Percentiles rank a stretch among this genome's conserved stretches.
These are phyloP conservation scores for Cerastis leucographa DNA, from an alignment of 2,888 invertebrate species.

Conservation along the genomic window DNA sequence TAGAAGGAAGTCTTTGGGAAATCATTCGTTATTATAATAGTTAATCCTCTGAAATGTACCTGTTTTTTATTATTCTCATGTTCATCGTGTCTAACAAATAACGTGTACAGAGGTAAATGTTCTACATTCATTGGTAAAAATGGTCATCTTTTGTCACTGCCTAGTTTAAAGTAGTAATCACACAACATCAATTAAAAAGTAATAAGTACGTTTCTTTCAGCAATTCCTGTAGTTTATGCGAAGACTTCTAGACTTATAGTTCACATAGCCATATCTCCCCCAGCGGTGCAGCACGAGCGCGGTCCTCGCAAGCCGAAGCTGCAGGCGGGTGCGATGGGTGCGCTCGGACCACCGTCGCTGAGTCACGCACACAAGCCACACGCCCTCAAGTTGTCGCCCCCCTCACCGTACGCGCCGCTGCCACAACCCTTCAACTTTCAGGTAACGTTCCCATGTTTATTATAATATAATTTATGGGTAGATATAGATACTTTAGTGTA, in stretches of 20 bases:
- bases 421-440: slow-evolving; percentile 86
- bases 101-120: no score
- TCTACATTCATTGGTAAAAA: no score
- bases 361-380: slow-evolving; percentile 85
- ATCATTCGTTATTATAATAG: not conserved
- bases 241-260: slow-evolving; percentile 23
- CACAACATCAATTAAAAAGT: no score
- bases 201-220: no score
- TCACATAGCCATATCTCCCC: slow-evolving; percentile 35
- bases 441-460: slow-evolving; percentile 66
- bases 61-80: not conserved
- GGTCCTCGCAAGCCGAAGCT: slow-evolving; percentile 98
- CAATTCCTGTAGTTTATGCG: not conserved
- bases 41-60: not conserved
- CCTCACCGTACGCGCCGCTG: slow-evolving; percentile 84
- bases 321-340: slow-evolving; percentile 88
- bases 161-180: no score
- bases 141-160: no score
- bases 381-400: slow-evolving; percentile 85
- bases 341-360: slow-evolving; percentile 80
- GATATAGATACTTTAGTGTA: not conserved
- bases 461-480: not conserved
- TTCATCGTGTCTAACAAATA: no score
- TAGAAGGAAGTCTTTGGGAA: not conserved
- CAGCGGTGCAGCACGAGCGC: slow-evolving; percentile 99